Conservation (phyloP, 2,113 vertebrate genomes). For the Tiliqua scincoides region DNA sequence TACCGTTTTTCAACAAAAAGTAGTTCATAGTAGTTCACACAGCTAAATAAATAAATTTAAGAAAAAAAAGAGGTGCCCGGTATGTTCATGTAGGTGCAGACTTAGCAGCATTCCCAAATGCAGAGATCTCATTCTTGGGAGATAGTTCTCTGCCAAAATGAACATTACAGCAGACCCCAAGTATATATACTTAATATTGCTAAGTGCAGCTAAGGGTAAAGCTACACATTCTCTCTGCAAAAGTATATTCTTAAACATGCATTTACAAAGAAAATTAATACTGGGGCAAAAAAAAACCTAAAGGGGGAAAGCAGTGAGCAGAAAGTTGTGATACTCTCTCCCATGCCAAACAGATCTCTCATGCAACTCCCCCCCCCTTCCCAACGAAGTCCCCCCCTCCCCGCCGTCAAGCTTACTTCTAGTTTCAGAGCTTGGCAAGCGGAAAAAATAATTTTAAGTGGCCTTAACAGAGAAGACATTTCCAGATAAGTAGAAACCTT, state of each 20-base stretch:
- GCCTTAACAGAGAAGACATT: no score
- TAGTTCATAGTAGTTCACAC: neutral
- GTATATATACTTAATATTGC: no score
- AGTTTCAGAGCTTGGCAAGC: neutral
- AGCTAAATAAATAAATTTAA: no score
- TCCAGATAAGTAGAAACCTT: neutral
- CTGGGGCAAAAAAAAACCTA: neutral
- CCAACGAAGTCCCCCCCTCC: no score
- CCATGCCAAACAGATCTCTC: neutral
- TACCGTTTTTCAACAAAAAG: no score
- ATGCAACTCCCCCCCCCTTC: no score
- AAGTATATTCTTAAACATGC: neutral
- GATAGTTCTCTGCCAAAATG: neutral
- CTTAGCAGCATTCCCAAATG: neutral
- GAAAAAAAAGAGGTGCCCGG: no score
- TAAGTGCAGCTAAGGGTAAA: neutral
- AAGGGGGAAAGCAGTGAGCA: neutral
- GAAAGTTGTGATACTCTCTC: neutral
- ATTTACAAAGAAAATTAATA: neutral
- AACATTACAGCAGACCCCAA: neutral
- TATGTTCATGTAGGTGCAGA: neutral
- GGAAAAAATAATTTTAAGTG: conserved; percentile 3
- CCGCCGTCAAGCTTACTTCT: neutral
- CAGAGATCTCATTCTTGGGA: neutral
- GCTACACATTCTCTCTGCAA: neutral